Base-by-base conservation (phyloP, 2,888 invertebrate genomes). In the Chamaedrilus cognettii region DNA sequence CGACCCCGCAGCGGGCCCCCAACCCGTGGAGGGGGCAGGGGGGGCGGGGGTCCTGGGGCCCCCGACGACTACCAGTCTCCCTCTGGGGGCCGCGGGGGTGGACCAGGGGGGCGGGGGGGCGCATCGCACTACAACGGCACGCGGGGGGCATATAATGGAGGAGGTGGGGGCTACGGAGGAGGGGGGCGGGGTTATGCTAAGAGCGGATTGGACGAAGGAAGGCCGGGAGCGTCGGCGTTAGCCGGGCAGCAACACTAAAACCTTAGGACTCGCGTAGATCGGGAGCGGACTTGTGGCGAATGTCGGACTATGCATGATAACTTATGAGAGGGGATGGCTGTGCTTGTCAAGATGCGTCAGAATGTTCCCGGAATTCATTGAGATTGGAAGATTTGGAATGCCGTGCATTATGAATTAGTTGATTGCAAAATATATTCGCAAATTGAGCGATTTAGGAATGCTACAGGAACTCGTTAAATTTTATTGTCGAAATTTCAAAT, bases 1-100 rank as follows among this genome's bases (percentile, higher is more conserved):
- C 59, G 68, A n/a, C 64, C 68, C 4, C 42, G 68, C 34, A 64
- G 68, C 32, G 64, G 64, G 34, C 59, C 55, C 15, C 60, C 35
- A 3, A 1, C 60, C n/a, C 7, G 5, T 33, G 26, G 23, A n/a
- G 32, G 30, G 23, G 58, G 11, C 28, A 23, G 28, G 28, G 30
- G 58, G 58, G 32, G 30, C 58, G 58, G n/a, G 4, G 2, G 28
- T 3, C 32, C 58, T 26, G 42, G 42, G 42, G 55, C 15, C 55
- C 15, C 15, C 7, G 11, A 11, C 55, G 55, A 52, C 55, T 49
- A 30, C 31, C 30, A 50, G n/a, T 50, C 49, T 30, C 30, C 62
- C 32, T 28, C 28, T 26, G 51, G 50, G n/a, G 62, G 62, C 19
- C 62, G 62, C 51, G 62, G 51, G n/a, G 50, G n/a, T 30, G 51